phyloP scores from a whole-genome alignment of 2,888 invertebrate species.

The Carabus problematicus region DNA sequence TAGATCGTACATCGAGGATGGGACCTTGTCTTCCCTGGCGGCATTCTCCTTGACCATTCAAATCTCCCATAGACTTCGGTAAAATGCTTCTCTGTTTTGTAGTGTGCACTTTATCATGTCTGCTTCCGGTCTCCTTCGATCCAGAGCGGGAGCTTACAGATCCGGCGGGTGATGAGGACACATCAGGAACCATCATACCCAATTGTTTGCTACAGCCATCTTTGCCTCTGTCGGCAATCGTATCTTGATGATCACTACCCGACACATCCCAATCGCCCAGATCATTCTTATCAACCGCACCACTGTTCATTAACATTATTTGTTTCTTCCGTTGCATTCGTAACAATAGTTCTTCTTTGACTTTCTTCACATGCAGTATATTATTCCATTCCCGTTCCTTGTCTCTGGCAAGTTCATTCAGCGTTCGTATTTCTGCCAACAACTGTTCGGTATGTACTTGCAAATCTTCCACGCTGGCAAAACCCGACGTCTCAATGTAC shows the following conservation, averaged over 20 bases:
- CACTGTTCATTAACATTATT: constrained; percentile 58
- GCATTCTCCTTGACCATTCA: constrained; percentile 65
- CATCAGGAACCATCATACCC: constrained; percentile 42
- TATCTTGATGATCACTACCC: constrained; percentile 48
- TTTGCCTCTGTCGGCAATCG: constrained; percentile 44
- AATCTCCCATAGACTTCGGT: constrained; percentile 53
- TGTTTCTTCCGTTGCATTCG: constrained; percentile 75
- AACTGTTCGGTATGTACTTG: constrained; percentile 72
- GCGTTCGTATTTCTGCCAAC: constrained; percentile 70
- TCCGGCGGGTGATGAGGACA: constrained; percentile 44
- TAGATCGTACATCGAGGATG: constrained; percentile 82
- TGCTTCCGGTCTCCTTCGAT: neutral
- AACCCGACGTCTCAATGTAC: constrained; percentile 69
- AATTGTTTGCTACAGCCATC: constrained; percentile 46
- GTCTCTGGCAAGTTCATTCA: constrained; percentile 76
- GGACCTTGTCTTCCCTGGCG: constrained; percentile 71
- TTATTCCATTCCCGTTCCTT: constrained; percentile 90
- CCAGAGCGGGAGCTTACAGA: constrained; percentile 38
- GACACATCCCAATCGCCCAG: constrained; percentile 43
- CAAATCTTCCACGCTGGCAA: constrained; percentile 67
- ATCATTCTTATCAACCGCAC: constrained; percentile 47
- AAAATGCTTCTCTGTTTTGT: constrained; percentile 43
- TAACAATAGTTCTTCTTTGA: constrained; percentile 82
- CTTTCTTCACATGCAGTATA: constrained; percentile 79
- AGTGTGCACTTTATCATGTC: constrained; percentile 19